Conservation (phyloP, 2,113 vertebrate species). For the Ancistrus triradiatus region DNA sequence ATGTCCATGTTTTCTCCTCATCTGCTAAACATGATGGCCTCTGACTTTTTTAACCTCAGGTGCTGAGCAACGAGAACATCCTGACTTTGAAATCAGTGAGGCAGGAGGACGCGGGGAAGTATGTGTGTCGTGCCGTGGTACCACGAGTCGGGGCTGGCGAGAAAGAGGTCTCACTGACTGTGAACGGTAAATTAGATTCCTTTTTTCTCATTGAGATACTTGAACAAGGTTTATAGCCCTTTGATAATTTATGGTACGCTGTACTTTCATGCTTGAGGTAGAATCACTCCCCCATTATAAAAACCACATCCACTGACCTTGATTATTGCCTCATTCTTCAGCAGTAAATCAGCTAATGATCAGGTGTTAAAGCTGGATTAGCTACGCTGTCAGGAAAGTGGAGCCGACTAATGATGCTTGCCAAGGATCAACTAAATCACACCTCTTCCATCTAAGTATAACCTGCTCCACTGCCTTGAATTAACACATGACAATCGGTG, state of each 20-base stretch:
- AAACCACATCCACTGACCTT: conserved; percentile 14
- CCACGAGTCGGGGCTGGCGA: conserved; percentile 90
- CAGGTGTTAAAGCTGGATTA: conserved; percentile 24
- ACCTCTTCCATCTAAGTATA: background rate
- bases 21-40: conserved; percentile 43
- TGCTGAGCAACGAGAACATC: conserved; percentile 94
- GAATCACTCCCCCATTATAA: background rate
- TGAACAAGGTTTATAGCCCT: background rate
- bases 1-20: background rate
- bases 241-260: conserved; percentile 10
- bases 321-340: background rate
- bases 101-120: conserved; percentile 96
- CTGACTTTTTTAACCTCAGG: conserved; percentile 64
- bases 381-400: background rate
- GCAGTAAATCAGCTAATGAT: conserved; percentile 35
- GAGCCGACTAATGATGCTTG: background rate
- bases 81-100: conserved; percentile 87
- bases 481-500: background rate
- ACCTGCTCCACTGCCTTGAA: background rate
- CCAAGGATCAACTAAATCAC: background rate
- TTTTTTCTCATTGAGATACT: no score
- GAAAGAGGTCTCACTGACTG: conserved; percentile 90
- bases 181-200: conserved; percentile 80
- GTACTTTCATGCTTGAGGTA: background rate
- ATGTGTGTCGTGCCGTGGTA: conserved; percentile 91